Percentiles rank a stretch among this genome's conserved stretches.
phyloP scores from a whole-genome alignment of 2,888 invertebrate genomes.

The Amblyjoppa proteus region DNA sequence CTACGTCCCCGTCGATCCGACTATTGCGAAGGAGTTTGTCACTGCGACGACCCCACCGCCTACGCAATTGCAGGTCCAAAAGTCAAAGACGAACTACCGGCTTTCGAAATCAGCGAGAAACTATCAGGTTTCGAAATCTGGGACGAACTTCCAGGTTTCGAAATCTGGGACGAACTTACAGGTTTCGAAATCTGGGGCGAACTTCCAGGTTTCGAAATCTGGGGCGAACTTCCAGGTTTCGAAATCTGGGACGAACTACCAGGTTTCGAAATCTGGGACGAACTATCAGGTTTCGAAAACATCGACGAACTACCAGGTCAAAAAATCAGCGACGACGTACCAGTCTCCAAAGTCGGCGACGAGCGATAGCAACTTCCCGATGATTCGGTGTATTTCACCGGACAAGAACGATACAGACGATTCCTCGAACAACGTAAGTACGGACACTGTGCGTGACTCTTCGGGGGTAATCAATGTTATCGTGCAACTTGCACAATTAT shows the following conservation, averaged over 20 bases:
- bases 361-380: background rate
- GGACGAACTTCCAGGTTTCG: too few species aligned
- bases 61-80: background rate
- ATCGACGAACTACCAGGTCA: too few species aligned
- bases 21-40: background rate
- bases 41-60: background rate
- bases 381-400: background rate
- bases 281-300: too few species aligned
- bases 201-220: too few species aligned
- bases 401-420: background rate
- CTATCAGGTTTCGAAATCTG: too few species aligned
- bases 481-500: background rate
- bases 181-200: too few species aligned
- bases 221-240: too few species aligned
- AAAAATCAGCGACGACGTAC: too few species aligned
- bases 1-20: background rate
- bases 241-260: too few species aligned
- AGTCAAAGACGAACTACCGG: background rate
- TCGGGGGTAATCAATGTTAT: background rate
- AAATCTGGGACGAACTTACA: too few species aligned
- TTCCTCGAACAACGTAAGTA: slow-evolving; percentile 7
- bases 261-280: too few species aligned
- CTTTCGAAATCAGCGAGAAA: too few species aligned
- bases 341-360: background rate
- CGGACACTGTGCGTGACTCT: background rate